These are phyloP conservation scores for Octodonta nipae DNA, from an alignment of 2,888 invertebrate genomes.

Conservation along the genomic window DNA sequence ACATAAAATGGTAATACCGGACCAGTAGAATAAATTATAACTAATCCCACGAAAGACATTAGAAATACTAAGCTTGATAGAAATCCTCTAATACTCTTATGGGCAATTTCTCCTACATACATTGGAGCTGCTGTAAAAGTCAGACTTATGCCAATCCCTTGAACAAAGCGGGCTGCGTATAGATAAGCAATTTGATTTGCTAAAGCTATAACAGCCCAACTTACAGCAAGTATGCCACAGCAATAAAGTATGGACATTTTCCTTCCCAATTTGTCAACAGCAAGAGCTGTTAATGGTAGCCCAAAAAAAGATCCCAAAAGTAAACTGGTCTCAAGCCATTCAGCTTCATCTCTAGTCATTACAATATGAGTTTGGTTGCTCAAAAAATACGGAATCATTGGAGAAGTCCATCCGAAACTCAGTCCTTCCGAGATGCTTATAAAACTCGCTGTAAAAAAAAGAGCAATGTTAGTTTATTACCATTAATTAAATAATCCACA, in stretches of 20 bases:
- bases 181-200: constrained; percentile 19
- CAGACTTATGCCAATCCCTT: constrained; percentile 26
- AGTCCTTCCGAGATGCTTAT: constrained; percentile 32
- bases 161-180: constrained; percentile 23
- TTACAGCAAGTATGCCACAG: constrained; percentile 19
- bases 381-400: constrained; percentile 27
- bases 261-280: constrained; percentile 21
- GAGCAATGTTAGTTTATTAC: too few species aligned
- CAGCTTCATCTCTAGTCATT: constrained; percentile 20
- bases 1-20: constrained; percentile 14
- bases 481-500: too few species aligned
- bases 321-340: constrained; percentile 20
- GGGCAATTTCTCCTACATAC: constrained; percentile 16
- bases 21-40: constrained; percentile 23
- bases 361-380: constrained; percentile 21
- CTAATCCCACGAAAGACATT: constrained; percentile 26
- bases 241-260: constrained; percentile 25
- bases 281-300: constrained; percentile 22
- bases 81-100: constrained; percentile 18
- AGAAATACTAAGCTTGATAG: constrained; percentile 25
- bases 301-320: constrained; percentile 16
- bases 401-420: constrained; percentile 31
- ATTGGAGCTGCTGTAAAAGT: constrained; percentile 31
- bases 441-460: constrained; percentile 23
- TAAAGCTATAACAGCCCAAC: constrained; percentile 25